Evolutionary conservation across 2,888 invertebrate species (phyloP), one percentile per base, ranked within the genome.

Genomic region (Drosophila helvetica): DNA sequence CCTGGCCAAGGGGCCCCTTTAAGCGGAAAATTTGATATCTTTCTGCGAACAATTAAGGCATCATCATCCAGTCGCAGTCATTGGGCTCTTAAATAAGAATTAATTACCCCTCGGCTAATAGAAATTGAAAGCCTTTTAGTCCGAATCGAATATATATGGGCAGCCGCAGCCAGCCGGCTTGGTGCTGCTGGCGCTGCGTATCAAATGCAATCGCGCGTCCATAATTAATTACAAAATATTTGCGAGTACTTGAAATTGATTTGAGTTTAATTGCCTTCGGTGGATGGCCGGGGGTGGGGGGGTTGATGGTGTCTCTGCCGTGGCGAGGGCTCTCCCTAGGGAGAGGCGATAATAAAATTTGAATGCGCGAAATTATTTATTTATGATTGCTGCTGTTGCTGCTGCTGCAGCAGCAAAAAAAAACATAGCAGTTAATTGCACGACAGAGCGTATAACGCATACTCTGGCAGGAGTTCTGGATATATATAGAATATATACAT

Each of bases 401-500:
- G 38, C 7, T 38, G 38, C 79, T 38, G 38, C 12, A 9, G 30
- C 9, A 3, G 30, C 33, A 12, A 4, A 12, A 15, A 6, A 83
- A 84, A 86, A 84, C 90, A 90, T 88, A 81, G 90, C 88, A 88
- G 81, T 89, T 89, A 90, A 89, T 90, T 90, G 90, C 90, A 89
- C 82, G 80, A 77, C 78, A 78, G 71, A 74, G 76, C 68, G 68
- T 56, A 43, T 61, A 50, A 65, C 51, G 52, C 62, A 71, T 51
- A 60, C 58, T 42, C 22, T 38, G 9, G 33, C 15, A 58, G 55
- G 17, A 47, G 7, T 19, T 54, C 55, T 8, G 33, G 15, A 42
- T 30, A 30, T 30, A 33, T 30, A 19, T 18, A 46, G 9, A 38
- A 38, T 15, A 5, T 18, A 6, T 51, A 45, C 33, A 45, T 62